These are phyloP conservation scores for Tiliacea aurago DNA, from an alignment of 2,888 invertebrate genomes.

Conservation along the genomic window DNA sequence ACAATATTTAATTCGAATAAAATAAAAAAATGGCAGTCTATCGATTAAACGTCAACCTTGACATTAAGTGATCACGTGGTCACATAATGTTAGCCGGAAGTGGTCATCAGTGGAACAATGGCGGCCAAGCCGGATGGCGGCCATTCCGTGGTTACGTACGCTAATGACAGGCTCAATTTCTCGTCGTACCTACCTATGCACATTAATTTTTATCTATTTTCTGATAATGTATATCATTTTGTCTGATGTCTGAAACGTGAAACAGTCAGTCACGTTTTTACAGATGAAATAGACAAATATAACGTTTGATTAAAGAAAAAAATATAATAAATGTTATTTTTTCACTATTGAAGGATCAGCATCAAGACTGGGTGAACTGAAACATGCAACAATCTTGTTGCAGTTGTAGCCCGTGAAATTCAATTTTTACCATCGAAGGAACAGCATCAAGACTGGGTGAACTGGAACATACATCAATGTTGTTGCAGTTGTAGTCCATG, in stretches of 20 bases:
- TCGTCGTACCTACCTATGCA: constrained; percentile 25
- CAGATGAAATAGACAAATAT: not conserved
- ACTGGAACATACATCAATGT: too few species aligned
- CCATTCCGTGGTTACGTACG: constrained; percentile 51
- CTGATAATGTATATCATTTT: constrained; percentile 15
- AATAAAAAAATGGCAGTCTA: constrained; percentile 24
- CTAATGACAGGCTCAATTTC: constrained; percentile 64
- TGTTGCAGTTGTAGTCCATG: too few species aligned
- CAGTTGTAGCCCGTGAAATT: too few species aligned
- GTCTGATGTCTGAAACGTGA: constrained; percentile 19
- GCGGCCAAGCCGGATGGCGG: constrained; percentile 60
- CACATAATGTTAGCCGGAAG: constrained; percentile 61
- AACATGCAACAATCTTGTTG: too few species aligned
- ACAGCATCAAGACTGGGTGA: too few species aligned
- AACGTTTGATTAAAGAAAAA: too few species aligned
- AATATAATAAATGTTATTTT: not conserved
- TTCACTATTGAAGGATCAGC: not conserved
- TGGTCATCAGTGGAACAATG: constrained; percentile 66
- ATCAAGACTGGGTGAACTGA: too few species aligned
- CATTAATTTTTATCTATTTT: constrained; percentile 49
- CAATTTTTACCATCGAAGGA: too few species aligned
- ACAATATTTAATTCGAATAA: constrained; percentile 16
- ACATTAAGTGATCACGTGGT: constrained; percentile 60
- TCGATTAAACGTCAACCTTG: constrained; percentile 62
- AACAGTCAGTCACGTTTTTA: constrained; percentile 23